A percentile compares a stretch with the other conserved stretches of the same genome.
These are phyloP conservation scores for Pachypanchax playfairii DNA, from an alignment of 2,113 vertebrate species.

Conservation along the genomic window DNA sequence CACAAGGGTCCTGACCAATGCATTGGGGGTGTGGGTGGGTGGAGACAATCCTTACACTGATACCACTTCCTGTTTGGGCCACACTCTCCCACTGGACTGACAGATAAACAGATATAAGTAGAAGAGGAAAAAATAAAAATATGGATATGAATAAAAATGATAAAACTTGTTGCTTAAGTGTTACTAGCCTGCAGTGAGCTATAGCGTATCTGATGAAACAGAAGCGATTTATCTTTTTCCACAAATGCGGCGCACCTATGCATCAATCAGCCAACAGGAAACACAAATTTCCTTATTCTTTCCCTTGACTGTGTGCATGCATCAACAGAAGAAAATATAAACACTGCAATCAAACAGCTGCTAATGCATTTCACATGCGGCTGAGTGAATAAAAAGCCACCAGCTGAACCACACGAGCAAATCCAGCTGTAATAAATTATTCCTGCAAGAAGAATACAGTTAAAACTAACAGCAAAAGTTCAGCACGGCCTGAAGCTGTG, in stretches of 20 bases:
- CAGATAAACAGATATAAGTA: not conserved
- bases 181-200: slow-evolving; percentile 13
- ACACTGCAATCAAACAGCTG: slow-evolving; percentile 19
- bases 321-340: slow-evolving; percentile 27
- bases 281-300: slow-evolving; percentile 32
- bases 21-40: slow-evolving; percentile 21
- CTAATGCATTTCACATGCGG: slow-evolving; percentile 43
- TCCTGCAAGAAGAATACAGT: slow-evolving; percentile 16
- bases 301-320: slow-evolving; percentile 17
- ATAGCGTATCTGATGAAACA: slow-evolving; percentile 8
- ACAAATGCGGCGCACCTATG: slow-evolving; percentile 26
- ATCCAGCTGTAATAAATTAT: slow-evolving; percentile 30
- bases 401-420: slow-evolving; percentile 12
- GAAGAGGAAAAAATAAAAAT: slow-evolving; percentile 35
- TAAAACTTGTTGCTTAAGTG: not conserved
- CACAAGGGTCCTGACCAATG: slow-evolving; percentile 34
- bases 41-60: slow-evolving; percentile 37
- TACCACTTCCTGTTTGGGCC: slow-evolving; percentile 49
- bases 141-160: not conserved
- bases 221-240: slow-evolving; percentile 31
- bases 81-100: slow-evolving; percentile 13
- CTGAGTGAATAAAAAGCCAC: slow-evolving; percentile 16
- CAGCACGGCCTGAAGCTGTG: not conserved
- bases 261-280: slow-evolving; percentile 50
- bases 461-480: slow-evolving; percentile 1